phyloP scores from a whole-genome alignment of 2,888 invertebrate species.

The Drosophila leonis region DNA sequence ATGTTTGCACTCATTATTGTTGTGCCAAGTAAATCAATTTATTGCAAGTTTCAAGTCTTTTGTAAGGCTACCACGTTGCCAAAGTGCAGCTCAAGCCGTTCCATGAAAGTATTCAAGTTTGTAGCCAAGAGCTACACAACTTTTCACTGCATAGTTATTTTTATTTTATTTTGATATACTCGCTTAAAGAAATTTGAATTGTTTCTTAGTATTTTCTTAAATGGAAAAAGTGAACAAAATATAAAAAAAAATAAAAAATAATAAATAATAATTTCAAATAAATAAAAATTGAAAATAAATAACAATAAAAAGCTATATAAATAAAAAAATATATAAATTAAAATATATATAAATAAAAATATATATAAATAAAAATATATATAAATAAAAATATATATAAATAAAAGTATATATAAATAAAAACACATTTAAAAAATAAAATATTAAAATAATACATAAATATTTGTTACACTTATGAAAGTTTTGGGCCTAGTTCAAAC shows the following conservation, averaged over 20 bases:
- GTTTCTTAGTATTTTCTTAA: background rate
- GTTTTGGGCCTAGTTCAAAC: too few relatives aligned
- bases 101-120: conserved; percentile 30
- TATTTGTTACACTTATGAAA: too few relatives aligned
- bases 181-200: background rate
- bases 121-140: conserved; percentile 36
- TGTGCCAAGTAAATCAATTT: conserved; percentile 72
- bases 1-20: conserved; percentile 70
- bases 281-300: too few relatives aligned
- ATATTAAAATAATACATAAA: too few relatives aligned
- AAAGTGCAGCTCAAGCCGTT: conserved; percentile 44
- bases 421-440: too few relatives aligned
- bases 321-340: background rate
- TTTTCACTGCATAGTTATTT: conserved; percentile 13
- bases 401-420: too few relatives aligned
- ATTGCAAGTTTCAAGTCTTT: conserved; percentile 65
- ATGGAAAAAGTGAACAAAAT: background rate
- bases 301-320: too few relatives aligned
- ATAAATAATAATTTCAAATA: background rate
- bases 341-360: too few relatives aligned
- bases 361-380: too few relatives aligned
- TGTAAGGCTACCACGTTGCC: conserved; percentile 56
- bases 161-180: background rate
- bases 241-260: background rate
- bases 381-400: too few relatives aligned